Evolutionary conservation across 2,797 vertebrate genomes (phyloP), one percentile per base, ranked within the genome.

Genomic region (Micromesistius poutassou): DNA sequence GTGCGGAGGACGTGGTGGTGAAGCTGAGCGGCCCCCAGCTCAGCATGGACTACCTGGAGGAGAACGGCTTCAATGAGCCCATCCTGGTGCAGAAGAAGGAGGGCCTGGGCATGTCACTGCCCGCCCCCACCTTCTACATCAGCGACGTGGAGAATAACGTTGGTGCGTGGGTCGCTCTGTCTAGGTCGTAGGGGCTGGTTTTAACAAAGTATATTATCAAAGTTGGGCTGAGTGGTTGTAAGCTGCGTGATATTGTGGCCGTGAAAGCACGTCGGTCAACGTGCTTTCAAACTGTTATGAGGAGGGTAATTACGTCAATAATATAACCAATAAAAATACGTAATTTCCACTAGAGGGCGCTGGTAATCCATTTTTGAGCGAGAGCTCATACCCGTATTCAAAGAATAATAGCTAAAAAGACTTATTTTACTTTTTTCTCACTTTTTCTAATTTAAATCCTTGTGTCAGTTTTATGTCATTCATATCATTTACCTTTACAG

Each of bases 121-220:
- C 97, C 0, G 95, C 97, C 0, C 96, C 97, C n/a, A 98, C 97
- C 7, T 99, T 99, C 92, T 99, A 98, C 6, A 96, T 99, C 91
- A 99, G 97, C 0, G 98, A 99, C 0, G 97, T 99, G 0, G 98
- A 99, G 89, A 99, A 99, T 91, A 97, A 99, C 0, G 97, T 99
- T 0, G 98, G 97, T 98, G 89, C 81, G 90, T 55, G 25, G 1
- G 6, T 25, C n/a, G 4, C 35, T 77, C 72, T 83, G 42, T 14
- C 73, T 30, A 22, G 33, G 40, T 55, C 38, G 22, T 22, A 2
- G 1, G 5, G 13, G 5, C 16, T 2, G 62, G 16, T n/a, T 2
- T 68, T 28, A 7, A 68, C 46, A 50, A 22, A 50, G 46, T 22
- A 1, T 22, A 1, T 8, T 2, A 25, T 28, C 25, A 68, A 28